Base-by-base conservation (phyloP, 2,888 invertebrate genomes). In the Rhabditoides inermis region DNA sequence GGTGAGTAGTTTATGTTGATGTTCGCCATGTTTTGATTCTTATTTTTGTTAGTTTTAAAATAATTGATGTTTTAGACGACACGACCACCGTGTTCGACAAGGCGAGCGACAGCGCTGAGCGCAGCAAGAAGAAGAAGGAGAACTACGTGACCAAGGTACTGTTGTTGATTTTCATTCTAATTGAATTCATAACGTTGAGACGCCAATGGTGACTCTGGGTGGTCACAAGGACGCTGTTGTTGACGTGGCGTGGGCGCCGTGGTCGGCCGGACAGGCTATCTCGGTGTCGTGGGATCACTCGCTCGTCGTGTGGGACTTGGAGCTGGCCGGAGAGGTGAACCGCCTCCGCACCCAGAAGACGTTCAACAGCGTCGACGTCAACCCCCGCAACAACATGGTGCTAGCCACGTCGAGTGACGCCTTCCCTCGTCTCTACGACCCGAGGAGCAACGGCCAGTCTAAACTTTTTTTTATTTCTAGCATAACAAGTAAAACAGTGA, bases 271-370 rank as follows among this genome's bases (percentile, higher is more conserved):
- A 7, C 86, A 87, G 59, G 80, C 92, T 2, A 82, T 88, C 7
- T 89, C 91, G 0, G 84, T 86, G 49, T 89, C 92, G 1, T 91
- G 90, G 90, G 95, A 98, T 80, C 92, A 95, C 76, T 87, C 91
- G 1, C 81, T 98, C 18, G 86, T 88, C 77, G 77, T 91, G 7
- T 98, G 95, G 95, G 94, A 98, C 78, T 82, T 88, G 41, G 73
- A 76, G 48, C 48, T 73, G 39, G 63, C 60, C 15, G 65, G 65
- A 35, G 65, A 65, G 49, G 55, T 67, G 5, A 51, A 63, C 5
- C 55, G 61, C 35, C 59, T 63, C 39, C 60, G 62, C 32, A 57
- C 58, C 1, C 61, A 59, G 20, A 57, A 59, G 41, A 88, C 90
- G 10, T 89, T 89, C 77, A 86, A 94, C 63, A 86, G 86, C 74